These are phyloP conservation scores for Oophaga sylvatica DNA, from an alignment of 2,797 vertebrate species.

Conservation along the genomic window DNA sequence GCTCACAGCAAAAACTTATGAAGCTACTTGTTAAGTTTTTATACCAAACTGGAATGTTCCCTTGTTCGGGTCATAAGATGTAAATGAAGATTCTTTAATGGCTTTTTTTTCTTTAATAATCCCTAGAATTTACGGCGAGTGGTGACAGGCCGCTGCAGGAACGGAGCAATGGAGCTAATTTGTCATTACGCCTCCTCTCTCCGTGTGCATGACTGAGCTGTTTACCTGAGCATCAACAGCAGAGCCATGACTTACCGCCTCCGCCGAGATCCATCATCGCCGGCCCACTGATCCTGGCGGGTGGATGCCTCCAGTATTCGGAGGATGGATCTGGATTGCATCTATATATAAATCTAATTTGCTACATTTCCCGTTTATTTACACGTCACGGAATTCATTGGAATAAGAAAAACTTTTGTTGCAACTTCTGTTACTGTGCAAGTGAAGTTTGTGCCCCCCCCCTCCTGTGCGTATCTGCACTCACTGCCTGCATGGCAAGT, in stretches of 20 bases:
- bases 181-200: constrained; percentile 19
- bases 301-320: background rate
- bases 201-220: constrained; percentile 21
- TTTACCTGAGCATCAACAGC: constrained; percentile 26
- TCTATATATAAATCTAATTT: background rate
- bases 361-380: background rate
- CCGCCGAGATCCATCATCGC: background rate
- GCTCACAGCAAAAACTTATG: constrained; percentile 37
- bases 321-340: background rate
- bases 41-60: background rate
- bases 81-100: constrained; percentile 37
- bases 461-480: no score
- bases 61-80: constrained; percentile 35
- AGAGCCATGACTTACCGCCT: background rate
- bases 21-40: constrained; percentile 42
- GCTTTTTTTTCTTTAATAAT: constrained; percentile 33
- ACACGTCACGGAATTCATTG: background rate
- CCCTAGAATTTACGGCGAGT: constrained; percentile 10
- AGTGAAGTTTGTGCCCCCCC: no score
- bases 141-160: constrained; percentile 7
- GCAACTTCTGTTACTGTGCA: background rate
- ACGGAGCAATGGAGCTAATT: background rate
- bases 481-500: no score
- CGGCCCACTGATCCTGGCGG: background rate
- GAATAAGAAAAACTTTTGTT: background rate